Evolutionary conservation across 1,140 invertebrate genomes (phyloP).

Genomic region (Bombus ignitus): DNA sequence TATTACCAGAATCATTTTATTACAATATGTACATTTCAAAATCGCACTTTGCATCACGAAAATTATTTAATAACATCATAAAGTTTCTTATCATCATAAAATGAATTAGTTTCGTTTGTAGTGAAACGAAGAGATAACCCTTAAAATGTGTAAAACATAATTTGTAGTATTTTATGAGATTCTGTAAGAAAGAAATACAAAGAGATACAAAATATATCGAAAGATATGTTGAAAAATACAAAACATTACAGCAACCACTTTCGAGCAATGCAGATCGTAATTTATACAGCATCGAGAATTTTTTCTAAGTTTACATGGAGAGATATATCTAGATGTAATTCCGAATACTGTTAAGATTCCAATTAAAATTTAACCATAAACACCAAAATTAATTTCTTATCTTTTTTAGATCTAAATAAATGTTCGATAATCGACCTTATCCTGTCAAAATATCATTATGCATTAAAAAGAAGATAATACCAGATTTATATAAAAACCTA

Average conservation of each 20-base stretch:
- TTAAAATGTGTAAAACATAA: not conserved
- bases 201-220: no score
- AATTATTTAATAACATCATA: not conserved
- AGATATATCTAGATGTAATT: not conserved
- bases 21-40: not conserved
- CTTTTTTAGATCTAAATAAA: not conserved
- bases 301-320: not conserved
- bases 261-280: not conserved
- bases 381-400: not conserved
- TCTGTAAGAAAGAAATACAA: not conserved
- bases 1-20: not conserved
- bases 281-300: not conserved
- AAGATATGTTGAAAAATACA: not conserved
- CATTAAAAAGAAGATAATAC: slow-evolving; percentile 27
- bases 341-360: no score
- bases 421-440: not conserved
- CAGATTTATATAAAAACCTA: slow-evolving; percentile 10
- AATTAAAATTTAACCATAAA: not conserved
- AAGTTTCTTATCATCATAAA: not conserved
- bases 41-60: not conserved
- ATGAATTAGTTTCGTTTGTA: not conserved
- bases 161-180: not conserved
- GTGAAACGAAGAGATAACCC: not conserved
- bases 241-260: not conserved
- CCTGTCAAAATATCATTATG: not conserved